These are phyloP conservation scores for Vombatus ursinus DNA, from an alignment of 2,113 vertebrate genomes.

Conservation along the genomic window DNA sequence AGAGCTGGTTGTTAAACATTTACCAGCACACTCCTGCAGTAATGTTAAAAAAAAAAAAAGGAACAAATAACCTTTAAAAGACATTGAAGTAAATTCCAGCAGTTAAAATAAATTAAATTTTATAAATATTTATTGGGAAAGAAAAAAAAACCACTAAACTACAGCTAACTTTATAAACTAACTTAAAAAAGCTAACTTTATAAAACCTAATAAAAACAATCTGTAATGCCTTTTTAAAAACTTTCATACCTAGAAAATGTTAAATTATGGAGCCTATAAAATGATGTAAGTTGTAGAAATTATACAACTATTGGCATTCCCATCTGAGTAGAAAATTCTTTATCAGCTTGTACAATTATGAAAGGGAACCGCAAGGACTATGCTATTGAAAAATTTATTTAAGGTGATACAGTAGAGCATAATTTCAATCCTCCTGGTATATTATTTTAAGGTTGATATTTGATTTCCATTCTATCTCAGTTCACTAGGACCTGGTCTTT, in stretches of 20 bases:
- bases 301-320: slow-evolving; percentile 40
- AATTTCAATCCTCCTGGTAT: slow-evolving; percentile 12
- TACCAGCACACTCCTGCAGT: neutral
- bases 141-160: neutral
- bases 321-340: slow-evolving; percentile 35
- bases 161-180: neutral
- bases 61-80: slow-evolving; percentile 1
- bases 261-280: slow-evolving; percentile 28
- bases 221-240: neutral
- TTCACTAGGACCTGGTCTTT: slow-evolving; percentile 23
- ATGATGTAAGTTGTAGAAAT: slow-evolving; percentile 35
- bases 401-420: slow-evolving; percentile 18
- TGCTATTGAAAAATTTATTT: neutral
- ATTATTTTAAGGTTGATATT: slow-evolving; percentile 53
- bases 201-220: slow-evolving; percentile 12
- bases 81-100: neutral
- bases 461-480: slow-evolving; percentile 14
- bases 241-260: slow-evolving; percentile 33
- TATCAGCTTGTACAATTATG: slow-evolving; percentile 22
- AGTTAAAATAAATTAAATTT: neutral
- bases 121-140: slow-evolving; percentile 48
- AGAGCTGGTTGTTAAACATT: neutral
- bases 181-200: neutral
- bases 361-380: slow-evolving; percentile 33
- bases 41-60: slow-evolving; percentile 7